A percentile compares a stretch with the other conserved stretches of the same genome.
Conservation (phyloP, 2,113 vertebrate genomes). For the Micronisus gabar region DNA sequence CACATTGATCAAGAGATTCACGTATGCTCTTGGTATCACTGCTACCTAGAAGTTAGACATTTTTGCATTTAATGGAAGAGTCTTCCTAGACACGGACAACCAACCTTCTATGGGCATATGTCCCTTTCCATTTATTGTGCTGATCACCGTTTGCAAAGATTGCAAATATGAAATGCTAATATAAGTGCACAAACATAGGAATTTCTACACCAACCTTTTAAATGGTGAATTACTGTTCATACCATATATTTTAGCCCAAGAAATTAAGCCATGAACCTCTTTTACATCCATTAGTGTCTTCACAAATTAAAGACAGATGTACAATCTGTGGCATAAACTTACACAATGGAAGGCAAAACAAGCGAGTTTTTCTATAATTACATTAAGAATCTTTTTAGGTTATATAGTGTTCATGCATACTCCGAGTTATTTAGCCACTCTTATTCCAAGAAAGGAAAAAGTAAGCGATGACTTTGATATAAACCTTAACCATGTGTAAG, state of each 20-base stretch:
- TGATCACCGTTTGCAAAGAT: not conserved
- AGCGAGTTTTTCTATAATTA: not conserved
- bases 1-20: not conserved
- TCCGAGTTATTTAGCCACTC: constrained; percentile 21
- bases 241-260: not conserved
- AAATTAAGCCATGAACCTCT: not conserved
- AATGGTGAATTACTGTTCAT: not conserved
- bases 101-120: rapidly evolving
- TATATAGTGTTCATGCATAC: not conserved
- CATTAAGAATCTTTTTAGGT: not conserved
- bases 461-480: not conserved
- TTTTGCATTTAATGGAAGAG: not conserved
- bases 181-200: not conserved
- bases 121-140: not conserved
- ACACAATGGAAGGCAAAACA: not conserved
- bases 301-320: not conserved
- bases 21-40: not conserved
- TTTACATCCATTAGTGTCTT: not conserved
- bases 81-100: not conserved
- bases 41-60: not conserved
- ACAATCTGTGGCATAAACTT: not conserved
- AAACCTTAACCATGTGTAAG: not conserved
- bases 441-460: constrained; percentile 19
- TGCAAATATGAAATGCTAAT: not conserved
- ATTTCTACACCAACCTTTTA: not conserved